Evolutionary conservation across 1,140 invertebrate genomes (phyloP).

Genomic region (Phymorhynchus buccinoides): DNA sequence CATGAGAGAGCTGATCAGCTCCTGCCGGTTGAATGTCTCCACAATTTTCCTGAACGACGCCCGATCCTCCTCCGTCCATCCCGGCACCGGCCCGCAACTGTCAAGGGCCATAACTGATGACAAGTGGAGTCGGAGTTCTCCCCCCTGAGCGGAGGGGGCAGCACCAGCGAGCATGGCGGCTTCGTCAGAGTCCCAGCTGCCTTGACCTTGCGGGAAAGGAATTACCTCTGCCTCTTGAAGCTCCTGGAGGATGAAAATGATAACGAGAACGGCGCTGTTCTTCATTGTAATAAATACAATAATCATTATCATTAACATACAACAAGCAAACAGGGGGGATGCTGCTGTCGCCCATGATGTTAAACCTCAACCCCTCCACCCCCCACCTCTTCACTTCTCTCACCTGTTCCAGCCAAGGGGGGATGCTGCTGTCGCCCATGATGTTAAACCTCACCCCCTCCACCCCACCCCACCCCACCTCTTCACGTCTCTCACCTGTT

Average conservation of each 20-base stretch:
- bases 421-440: too few relatives aligned
- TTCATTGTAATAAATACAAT: too few relatives aligned
- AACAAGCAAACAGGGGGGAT: too few relatives aligned
- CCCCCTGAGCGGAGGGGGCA: background rate
- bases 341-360: too few relatives aligned
- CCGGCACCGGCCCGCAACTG: background rate
- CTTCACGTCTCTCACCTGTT: too few relatives aligned
- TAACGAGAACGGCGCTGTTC: too few relatives aligned
- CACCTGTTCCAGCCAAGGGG: too few relatives aligned
- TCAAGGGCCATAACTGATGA: background rate
- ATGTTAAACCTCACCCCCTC: too few relatives aligned
- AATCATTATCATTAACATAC: too few relatives aligned
- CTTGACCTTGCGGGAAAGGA: slow-evolving; percentile 28
- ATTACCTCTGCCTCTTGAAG: slow-evolving; percentile 46
- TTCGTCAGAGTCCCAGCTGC: background rate
- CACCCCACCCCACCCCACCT: too few relatives aligned
- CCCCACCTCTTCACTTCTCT: too few relatives aligned
- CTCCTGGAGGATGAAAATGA: slow-evolving; percentile 31
- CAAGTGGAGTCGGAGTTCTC: background rate
- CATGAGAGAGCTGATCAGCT: background rate
- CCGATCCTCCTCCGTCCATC: background rate
- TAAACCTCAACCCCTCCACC: too few relatives aligned
- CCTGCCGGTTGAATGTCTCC: background rate
- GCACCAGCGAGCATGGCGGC: background rate
- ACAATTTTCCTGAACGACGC: background rate